Base-by-base conservation (phyloP, 2,888 invertebrate species). In the Dichetophora obliterata region DNA sequence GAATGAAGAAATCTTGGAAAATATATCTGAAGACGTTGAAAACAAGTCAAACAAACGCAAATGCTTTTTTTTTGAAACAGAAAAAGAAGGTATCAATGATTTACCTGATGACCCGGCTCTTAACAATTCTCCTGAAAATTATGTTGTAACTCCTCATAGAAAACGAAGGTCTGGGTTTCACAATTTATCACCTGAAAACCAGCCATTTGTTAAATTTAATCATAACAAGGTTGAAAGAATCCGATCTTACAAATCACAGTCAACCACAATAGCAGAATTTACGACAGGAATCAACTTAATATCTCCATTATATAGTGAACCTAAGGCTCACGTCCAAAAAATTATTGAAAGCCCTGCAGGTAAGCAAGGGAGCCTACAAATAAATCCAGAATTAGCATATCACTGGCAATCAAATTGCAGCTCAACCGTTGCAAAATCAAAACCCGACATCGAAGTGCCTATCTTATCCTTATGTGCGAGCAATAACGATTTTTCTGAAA, bases 151-250 rank as follows among this genome's bases (percentile, higher is more conserved):
- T 48, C 96, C 96, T 14, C 95, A 96, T 90, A 91, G 96, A 83
- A 96, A 96, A 90, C 91, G 96, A 87, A 91, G 95, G 86, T 95
- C 95, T 0, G 96, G 96, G 71, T 96, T 96, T 85, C 95, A 95
- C 87, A 95, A 95, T 86, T 94, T 95, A 50, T 95, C 96, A 24
- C 94, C 95, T 80, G 95, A 96, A 86, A 95, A 96, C 89, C 95
- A 95, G 79, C 95, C 96, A 54, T 96, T 96, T 86, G 95, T 95
- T 81, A 95, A 95, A 77, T 95, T 95, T 86, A 93, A 93, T 82
- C 94, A 94, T 75, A 93, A 93, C 82, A 93, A 94, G 85, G 91
- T 94, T 82, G 94, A 94, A 87, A 94, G 94, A 86, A 92, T 93
- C 85, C 91, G 93, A 81, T 92, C 93, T 83, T 92, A 92, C 77